These are phyloP conservation scores for Rhagophthalmus giganteus DNA, from an alignment of 2,888 invertebrate genomes.

Conservation along the genomic window DNA sequence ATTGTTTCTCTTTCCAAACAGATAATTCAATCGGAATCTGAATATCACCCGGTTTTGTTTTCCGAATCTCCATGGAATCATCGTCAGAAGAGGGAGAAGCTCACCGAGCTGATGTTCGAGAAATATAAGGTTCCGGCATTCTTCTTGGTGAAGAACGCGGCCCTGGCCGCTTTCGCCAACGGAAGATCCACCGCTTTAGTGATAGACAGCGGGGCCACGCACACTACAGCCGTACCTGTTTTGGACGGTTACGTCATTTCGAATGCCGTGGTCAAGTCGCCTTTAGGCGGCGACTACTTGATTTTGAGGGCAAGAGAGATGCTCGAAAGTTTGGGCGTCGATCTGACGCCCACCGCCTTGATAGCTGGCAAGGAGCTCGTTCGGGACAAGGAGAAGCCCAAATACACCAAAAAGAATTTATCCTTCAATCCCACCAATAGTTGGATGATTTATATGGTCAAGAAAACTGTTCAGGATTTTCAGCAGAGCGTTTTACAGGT, in stretches of 20 bases:
- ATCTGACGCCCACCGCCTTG: slow-evolving; percentile 62
- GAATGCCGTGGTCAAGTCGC: slow-evolving; percentile 94
- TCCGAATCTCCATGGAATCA: slow-evolving; percentile 98
- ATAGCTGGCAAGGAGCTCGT: slow-evolving; percentile 85
- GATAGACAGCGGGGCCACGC: slow-evolving; percentile 90
- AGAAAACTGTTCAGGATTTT: slow-evolving; percentile 76
- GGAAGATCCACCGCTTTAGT: slow-evolving; percentile 86
- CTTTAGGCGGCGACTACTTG: slow-evolving; percentile 94
- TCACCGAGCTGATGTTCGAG: slow-evolving; percentile 97
- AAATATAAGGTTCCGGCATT: slow-evolving; percentile 98
- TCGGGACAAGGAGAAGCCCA: slow-evolving; percentile 84
- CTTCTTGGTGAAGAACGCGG: slow-evolving; percentile 97
- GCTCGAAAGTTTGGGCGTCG: slow-evolving; percentile 60
- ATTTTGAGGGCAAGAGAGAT: slow-evolving; percentile 69
- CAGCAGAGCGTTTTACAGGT: slow-evolving; percentile 70
- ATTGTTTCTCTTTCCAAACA: slow-evolving; percentile 42
- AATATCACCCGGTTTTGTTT: slow-evolving; percentile 95
- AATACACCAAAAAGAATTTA: slow-evolving; percentile 75
- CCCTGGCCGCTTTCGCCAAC: slow-evolving; percentile 96
- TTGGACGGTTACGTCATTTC: slow-evolving; percentile 90
- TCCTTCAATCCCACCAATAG: slow-evolving; percentile 83
- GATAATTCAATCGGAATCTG: slow-evolving; percentile 91
- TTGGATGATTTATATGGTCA: slow-evolving; percentile 96
- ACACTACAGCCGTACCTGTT: slow-evolving; percentile 97
- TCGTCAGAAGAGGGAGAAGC: slow-evolving; percentile 86